A percentile compares a stretch with the other conserved stretches of the same genome.
Conservation (phyloP, 92 coral and sea anemone species). For the Paramuricea clavata region DNA sequence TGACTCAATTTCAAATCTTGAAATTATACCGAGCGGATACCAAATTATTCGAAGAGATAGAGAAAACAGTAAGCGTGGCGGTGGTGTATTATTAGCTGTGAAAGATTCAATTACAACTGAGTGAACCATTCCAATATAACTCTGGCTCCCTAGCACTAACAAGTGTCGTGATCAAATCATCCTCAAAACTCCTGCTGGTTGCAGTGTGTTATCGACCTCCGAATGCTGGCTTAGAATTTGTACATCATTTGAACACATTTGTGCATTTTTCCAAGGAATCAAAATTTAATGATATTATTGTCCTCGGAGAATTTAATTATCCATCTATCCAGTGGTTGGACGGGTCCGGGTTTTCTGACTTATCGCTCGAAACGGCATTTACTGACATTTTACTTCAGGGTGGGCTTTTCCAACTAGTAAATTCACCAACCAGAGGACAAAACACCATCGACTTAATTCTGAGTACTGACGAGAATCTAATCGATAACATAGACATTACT, state of each 20-base stretch:
- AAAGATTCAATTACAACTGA: too few relatives aligned
- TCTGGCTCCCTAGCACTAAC: too few relatives aligned
- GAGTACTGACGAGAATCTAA: not conserved
- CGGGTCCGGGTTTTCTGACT: not conserved
- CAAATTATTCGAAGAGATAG: not conserved
- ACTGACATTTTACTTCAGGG: not conserved
- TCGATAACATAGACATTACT: not conserved
- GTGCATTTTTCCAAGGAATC: not conserved
- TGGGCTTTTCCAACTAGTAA: not conserved
- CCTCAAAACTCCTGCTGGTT: too few relatives aligned
- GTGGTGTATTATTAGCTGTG: too few relatives aligned
- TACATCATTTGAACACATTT: too few relatives aligned
- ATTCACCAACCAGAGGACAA: conserved; percentile 3
- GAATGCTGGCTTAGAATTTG: not conserved
- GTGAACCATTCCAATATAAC: too few relatives aligned
- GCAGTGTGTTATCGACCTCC: not conserved
- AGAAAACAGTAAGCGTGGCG: too few relatives aligned
- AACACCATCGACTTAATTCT: not conserved
- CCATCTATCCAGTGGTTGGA: conserved; percentile 1
- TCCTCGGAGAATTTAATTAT: not conserved
- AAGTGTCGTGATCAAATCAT: too few relatives aligned
- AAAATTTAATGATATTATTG: not conserved
- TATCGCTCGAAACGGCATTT: not conserved
- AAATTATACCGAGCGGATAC: not conserved
- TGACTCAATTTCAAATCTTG: not conserved